Conservation (phyloP, 2,113 vertebrate genomes). For the Oryzias woworae region DNA sequence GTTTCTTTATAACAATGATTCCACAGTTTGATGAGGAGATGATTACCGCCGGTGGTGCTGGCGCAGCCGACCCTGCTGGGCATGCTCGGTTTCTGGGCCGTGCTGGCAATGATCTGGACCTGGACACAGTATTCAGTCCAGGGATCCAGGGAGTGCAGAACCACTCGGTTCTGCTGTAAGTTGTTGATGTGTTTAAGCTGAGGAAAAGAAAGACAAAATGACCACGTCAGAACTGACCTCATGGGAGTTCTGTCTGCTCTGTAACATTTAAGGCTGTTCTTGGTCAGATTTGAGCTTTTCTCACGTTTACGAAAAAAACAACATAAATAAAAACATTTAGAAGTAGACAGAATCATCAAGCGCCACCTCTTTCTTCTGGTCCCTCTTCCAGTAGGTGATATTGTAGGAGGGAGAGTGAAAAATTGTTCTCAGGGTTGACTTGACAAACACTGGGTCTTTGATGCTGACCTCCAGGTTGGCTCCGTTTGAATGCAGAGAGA, state of each 20-base stretch:
- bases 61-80: conserved; percentile 54
- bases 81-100: not conserved
- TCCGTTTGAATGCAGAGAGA: conserved; percentile 39
- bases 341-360: not conserved
- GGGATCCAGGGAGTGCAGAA: conserved; percentile 46
- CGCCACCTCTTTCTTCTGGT: conserved; percentile 48
- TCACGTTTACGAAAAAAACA: too few species aligned
- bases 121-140: conserved; percentile 66
- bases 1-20: too few species aligned
- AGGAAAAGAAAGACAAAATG: not conserved
- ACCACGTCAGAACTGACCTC: not conserved
- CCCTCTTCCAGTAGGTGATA: conserved; percentile 69
- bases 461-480: conserved; percentile 55
- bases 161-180: conserved; percentile 8
- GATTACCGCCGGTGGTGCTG: conserved; percentile 50
- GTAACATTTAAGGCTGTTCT: too few species aligned
- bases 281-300: too few species aligned
- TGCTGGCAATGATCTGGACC: conserved; percentile 37
- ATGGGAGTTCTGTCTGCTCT: too few species aligned
- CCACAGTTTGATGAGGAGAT: too few species aligned
- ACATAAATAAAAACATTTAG: not conserved
- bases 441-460: conserved; percentile 50
- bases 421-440: not conserved
- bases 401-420: conserved; percentile 35
- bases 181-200: conserved; percentile 15